Evolutionary conservation across 2,888 invertebrate genomes (phyloP), one percentile per base, ranked within the genome.

Genomic region (Hypsopygia costalis): DNA sequence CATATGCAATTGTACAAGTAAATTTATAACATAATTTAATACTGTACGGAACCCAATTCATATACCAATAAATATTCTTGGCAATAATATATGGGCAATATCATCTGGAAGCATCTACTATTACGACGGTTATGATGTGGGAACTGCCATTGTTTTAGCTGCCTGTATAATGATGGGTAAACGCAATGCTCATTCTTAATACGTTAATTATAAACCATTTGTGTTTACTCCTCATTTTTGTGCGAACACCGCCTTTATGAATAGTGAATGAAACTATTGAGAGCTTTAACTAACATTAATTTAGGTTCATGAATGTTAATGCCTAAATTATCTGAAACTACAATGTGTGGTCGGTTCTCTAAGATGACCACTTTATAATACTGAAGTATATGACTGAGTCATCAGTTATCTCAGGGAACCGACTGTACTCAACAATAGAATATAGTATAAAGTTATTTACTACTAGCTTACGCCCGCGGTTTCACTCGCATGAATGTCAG

Each of bases 61-160:
- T 16, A 6, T 11, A 11, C 1, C 33, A 9, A n/a, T n/a, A 30
- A 40, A 25, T 35, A 34, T 9, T 33, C 40, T 44, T 44, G 9
- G 31, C 43, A 35, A 39, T 40, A 49, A 47, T 46, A 43, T 37
- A 54, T 40, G 52, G 55, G 52, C 50, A 53, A 47, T 51, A 52
- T 57, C 51, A 51, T 49, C 53, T 52, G 39, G 49, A 48, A 52
- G 49, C 52, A 62, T 57, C 55, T 51, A 48, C 64, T 67, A 66
- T 69, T 69, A 71, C 69, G 58, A 72, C 78, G 68, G 77, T 82
- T 83, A 81, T 79, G 75, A 76, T 59, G 82, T 86, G 85, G 62
- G 83, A 83, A 73, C 52, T 30, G 28, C 55, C 50, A 77, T 81
- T 82, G 80, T 82, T 61, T 42, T 32, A 46, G 43, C 44, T 50